A percentile compares a stretch with the other conserved stretches of the same genome.
phyloP scores from a whole-genome alignment of 2,113 vertebrate species.

The Telmatochromis sp. region DNA sequence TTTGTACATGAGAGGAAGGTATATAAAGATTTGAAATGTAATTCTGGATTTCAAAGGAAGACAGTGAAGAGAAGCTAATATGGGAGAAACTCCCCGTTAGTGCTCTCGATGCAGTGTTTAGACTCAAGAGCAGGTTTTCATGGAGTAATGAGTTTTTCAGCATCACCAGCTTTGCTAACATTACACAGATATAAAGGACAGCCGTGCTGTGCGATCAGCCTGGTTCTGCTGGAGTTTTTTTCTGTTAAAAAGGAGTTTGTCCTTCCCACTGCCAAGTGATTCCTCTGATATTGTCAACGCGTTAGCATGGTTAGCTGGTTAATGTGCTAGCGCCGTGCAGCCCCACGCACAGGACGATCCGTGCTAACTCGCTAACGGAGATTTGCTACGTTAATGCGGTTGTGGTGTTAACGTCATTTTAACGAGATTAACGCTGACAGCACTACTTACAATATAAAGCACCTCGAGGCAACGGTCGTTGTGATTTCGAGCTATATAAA shows the following conservation, averaged over 20 bases:
- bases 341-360: accelerated
- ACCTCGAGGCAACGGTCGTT: not conserved
- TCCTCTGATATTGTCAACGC: not conserved
- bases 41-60: not conserved
- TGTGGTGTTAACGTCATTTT: not conserved
- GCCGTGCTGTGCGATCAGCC: not conserved
- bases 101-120: not conserved
- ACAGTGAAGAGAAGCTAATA: not conserved
- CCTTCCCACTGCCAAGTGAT: not conserved
- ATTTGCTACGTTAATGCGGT: not conserved
- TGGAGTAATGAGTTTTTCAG: not conserved
- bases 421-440: not conserved
- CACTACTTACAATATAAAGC: not conserved
- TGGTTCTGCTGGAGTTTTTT: accelerated
- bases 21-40: not conserved
- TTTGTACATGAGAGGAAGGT: not conserved
- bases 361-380: not conserved
- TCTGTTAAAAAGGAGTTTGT: not conserved
- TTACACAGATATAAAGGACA: not conserved
- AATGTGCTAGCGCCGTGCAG: not conserved
- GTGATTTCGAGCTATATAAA: not conserved
- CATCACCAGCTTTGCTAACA: not conserved
- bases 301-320: not conserved
- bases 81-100: not conserved
- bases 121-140: not conserved